Evolutionary conservation across 1,140 invertebrate species (phyloP).

Genomic region (Yoshiicerus persimilis): DNA sequence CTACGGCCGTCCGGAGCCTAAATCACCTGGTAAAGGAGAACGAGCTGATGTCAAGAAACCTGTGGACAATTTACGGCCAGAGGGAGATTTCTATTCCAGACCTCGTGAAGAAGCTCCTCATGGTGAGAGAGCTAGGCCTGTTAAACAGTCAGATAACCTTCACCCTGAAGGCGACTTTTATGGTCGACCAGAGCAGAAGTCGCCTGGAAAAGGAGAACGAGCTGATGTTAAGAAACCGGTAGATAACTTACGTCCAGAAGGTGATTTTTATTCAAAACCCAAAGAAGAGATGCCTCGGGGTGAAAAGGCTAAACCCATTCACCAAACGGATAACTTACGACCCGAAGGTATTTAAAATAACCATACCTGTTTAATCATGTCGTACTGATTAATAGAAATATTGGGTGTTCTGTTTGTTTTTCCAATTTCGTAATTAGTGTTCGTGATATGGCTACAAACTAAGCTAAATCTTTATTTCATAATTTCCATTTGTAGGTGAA

Average conservation of each 20-base stretch:
- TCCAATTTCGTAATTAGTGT: too few relatives aligned
- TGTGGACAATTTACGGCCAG: constrained; percentile 50
- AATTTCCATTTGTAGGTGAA: constrained; percentile 49
- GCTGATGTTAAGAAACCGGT: too few relatives aligned
- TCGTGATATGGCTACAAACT: too few relatives aligned
- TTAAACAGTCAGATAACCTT: constrained; percentile 64
- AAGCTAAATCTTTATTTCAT: too few relatives aligned
- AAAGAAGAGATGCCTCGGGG: constrained; percentile 51
- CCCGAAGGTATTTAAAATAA: constrained; percentile 44
- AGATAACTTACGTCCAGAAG: too few relatives aligned
- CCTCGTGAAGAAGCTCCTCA: constrained; percentile 49
- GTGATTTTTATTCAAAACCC: constrained; percentile 58
- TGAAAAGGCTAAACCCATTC: constrained; percentile 46
- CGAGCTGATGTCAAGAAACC: constrained; percentile 37
- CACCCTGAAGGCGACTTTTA: too few relatives aligned
- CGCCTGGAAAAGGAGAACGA: too few relatives aligned
- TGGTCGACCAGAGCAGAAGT: too few relatives aligned
- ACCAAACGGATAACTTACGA: constrained; percentile 56
- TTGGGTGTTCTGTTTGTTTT: too few relatives aligned
- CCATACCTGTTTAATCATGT: too few relatives aligned
- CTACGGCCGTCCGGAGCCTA: constrained; percentile 47
- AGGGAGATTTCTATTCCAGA: constrained; percentile 48
- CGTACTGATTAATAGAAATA: too few relatives aligned
- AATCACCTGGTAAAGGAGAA: constrained; percentile 54
- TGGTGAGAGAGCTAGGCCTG: constrained; percentile 59